Conservation (phyloP, 1,140 invertebrate species). For the Eciton burchellii region DNA sequence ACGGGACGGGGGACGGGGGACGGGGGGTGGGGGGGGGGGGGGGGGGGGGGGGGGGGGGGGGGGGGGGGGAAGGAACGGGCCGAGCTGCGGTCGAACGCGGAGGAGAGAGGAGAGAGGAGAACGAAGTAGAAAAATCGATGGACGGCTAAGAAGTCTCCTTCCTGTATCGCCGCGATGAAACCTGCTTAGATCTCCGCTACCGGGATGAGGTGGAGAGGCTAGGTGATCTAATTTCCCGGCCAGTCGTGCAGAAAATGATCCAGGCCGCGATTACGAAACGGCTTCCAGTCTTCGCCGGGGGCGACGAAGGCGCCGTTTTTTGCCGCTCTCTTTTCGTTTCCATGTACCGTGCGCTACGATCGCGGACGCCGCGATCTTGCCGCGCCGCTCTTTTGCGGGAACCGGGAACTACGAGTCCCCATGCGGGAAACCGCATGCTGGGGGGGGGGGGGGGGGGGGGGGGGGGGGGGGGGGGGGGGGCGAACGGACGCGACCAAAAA, state of each 20-base stretch:
- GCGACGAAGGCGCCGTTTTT: slow-evolving; percentile 76
- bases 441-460: too few relatives aligned
- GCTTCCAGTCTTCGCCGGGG: slow-evolving; percentile 84
- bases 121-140: slow-evolving; percentile 38
- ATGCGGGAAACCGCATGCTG: slow-evolving; percentile 31
- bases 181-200: slow-evolving; percentile 79
- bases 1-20: slow-evolving; percentile 41
- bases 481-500: too few relatives aligned
- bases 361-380: slow-evolving; percentile 69
- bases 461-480: too few relatives aligned
- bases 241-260: slow-evolving; percentile 86
- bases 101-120: slow-evolving; percentile 26
- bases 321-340: slow-evolving; percentile 78
- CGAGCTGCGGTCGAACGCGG: too few relatives aligned
- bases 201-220: slow-evolving; percentile 81
- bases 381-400: slow-evolving; percentile 70
- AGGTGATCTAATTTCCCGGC: slow-evolving; percentile 85
- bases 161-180: slow-evolving; percentile 80
- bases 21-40: slow-evolving; percentile 40
- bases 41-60: slow-evolving; percentile 25
- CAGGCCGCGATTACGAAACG: slow-evolving; percentile 84
- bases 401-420: slow-evolving; percentile 11
- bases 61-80: too few relatives aligned
- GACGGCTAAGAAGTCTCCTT: slow-evolving; percentile 76
- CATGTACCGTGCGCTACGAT: slow-evolving; percentile 77